Evolutionary conservation across 1,140 invertebrate genomes (phyloP).

Genomic region (Panulirus ornatus): DNA sequence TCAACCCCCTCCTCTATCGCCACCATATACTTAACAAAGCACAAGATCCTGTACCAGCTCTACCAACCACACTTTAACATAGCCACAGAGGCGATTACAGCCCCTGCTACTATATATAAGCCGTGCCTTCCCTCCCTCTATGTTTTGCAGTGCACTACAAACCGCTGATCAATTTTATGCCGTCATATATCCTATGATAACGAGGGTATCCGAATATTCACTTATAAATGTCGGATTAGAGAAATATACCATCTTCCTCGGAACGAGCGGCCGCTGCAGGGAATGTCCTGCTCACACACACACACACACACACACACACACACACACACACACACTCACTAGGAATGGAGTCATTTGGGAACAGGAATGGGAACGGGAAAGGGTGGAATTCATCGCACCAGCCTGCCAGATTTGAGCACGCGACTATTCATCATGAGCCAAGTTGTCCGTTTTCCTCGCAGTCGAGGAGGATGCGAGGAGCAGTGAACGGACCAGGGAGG

Average conservation of each 20-base stretch:
- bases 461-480: not conserved
- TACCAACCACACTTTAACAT: too few relatives aligned
- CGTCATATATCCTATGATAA: not conserved
- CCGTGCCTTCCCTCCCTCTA: too few relatives aligned
- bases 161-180: too few relatives aligned
- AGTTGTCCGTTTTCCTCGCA: not conserved
- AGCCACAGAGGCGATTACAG: too few relatives aligned
- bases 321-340: not conserved
- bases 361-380: not conserved
- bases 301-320: not conserved
- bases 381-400: not conserved
- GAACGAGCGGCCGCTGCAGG: not conserved
- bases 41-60: too few relatives aligned
- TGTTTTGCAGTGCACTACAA: too few relatives aligned
- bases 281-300: not conserved
- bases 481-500: too few relatives aligned
- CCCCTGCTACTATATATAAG: too few relatives aligned
- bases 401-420: not conserved
- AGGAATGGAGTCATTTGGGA: not conserved
- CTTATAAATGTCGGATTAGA: not conserved
- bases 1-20: too few relatives aligned
- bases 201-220: not conserved
- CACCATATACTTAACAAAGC: too few relatives aligned
- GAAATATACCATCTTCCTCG: not conserved
- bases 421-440: not conserved